phyloP scores from a whole-genome alignment of 2,797 vertebrate species.

The Catamblyrhynchus diadema region DNA sequence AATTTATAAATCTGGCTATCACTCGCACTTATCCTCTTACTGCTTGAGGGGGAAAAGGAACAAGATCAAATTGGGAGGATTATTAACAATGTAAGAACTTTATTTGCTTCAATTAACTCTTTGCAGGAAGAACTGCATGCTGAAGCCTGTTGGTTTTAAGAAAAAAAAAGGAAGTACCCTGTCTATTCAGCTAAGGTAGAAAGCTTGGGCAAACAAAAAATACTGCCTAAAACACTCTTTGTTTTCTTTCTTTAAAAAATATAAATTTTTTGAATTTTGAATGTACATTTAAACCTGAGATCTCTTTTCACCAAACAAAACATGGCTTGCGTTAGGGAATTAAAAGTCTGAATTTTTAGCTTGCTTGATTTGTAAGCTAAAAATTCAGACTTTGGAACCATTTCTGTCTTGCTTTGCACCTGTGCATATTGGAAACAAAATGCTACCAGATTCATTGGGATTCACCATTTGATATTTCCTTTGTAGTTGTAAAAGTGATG shows the following conservation, averaged over 20 bases:
- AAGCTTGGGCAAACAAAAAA: neutral
- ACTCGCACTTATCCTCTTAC: conserved; percentile 68
- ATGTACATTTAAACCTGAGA: neutral
- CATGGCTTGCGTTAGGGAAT: neutral
- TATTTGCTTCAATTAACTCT: conserved; percentile 73
- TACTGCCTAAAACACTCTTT: neutral
- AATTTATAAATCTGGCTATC: conserved; percentile 75
- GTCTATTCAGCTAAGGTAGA: neutral
- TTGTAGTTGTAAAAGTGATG: neutral
- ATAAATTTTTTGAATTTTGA: neutral
- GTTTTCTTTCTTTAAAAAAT: neutral
- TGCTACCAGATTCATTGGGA: neutral
- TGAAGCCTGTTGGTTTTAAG: neutral
- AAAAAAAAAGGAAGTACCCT: neutral
- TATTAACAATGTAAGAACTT: conserved; percentile 81
- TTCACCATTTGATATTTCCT: neutral
- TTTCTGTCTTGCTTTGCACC: neutral
- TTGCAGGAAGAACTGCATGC: neutral
- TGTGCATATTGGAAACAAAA: neutral
- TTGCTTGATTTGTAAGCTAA: neutral
- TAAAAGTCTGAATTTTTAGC: neutral
- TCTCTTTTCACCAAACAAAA: neutral
- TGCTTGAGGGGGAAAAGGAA: conserved; percentile 60
- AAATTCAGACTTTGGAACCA: neutral
- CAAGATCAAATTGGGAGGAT: conserved; percentile 79